These are phyloP conservation scores for Oryzias woworae DNA, from an alignment of 2,113 vertebrate species.

Conservation along the genomic window DNA sequence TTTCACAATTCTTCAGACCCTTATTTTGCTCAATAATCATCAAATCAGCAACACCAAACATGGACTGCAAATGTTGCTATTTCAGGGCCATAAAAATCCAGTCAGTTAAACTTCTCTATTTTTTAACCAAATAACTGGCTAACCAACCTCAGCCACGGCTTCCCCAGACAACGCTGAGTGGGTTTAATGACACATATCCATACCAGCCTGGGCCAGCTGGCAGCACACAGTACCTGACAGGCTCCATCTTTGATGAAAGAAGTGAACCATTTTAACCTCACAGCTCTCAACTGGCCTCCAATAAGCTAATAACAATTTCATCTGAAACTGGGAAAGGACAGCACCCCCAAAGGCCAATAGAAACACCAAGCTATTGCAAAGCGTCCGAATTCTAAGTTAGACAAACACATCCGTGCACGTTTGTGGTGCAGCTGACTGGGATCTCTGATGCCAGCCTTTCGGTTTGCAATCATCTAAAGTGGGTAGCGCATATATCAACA, in stretches of 20 bases:
- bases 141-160: slow-evolving; percentile 61
- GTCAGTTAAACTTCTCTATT: slow-evolving; percentile 68
- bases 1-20: slow-evolving; percentile 52
- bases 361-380: slow-evolving; percentile 64
- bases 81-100: slow-evolving; percentile 73
- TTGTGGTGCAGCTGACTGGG: slow-evolving; percentile 66
- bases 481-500: slow-evolving; percentile 57
- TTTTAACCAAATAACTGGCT: slow-evolving; percentile 75
- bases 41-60: slow-evolving; percentile 58
- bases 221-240: slow-evolving; percentile 49
- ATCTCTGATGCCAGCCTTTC: slow-evolving; percentile 56
- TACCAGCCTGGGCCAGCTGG: slow-evolving; percentile 67
- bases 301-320: slow-evolving; percentile 62
- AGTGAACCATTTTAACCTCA: slow-evolving; percentile 71
- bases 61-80: slow-evolving; percentile 54
- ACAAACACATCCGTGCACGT: slow-evolving; percentile 75
- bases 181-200: slow-evolving; percentile 78
- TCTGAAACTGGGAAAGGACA: slow-evolving; percentile 56
- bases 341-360: slow-evolving; percentile 58
- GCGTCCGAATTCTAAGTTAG: slow-evolving; percentile 69
- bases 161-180: slow-evolving; percentile 72
- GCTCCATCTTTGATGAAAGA: slow-evolving; percentile 48
- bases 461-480: slow-evolving; percentile 59
- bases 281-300: slow-evolving; percentile 58
- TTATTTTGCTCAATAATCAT: slow-evolving; percentile 68